Base-by-base conservation (phyloP, 2,797 vertebrate species). In the Steatocranus sp. region DNA sequence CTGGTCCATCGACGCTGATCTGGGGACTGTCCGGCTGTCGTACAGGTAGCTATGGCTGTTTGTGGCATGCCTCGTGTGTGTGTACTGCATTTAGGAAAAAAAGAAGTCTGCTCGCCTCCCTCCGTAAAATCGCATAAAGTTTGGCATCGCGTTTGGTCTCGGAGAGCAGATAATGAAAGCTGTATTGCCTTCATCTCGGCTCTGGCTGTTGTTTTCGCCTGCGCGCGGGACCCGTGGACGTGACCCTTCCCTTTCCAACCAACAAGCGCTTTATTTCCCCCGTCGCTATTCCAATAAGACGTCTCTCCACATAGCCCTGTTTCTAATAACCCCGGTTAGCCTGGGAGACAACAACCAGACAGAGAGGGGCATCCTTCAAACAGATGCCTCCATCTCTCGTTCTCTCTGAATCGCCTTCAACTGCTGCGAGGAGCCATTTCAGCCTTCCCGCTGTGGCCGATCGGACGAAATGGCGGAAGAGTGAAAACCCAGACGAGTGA, bases 261-360 rank as follows among this genome's bases (percentile, higher is more conserved):
- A 79, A 91, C 87, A 66, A 78, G 75, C 78, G 50, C 82, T 91
- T 94, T 91, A 93, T 95, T 95, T 94, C 94, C 94, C 94, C 88
- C 70, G 92, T 81, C 84, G 88, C 90, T 80, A 79, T 87, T 92
- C 91, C 93, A 94, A 93, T 94, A 94, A 95, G 88, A 90, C 61
- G 80, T 41, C 87, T 84, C 90, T 83, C 85, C 87, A 75, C 85
- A 81, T 49, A 76, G 86, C 86, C 82, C 86, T 17, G 84, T 70
- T 91, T 94, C 90, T 89, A 92, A 94, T 92, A 93, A 94, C 86
- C 89, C 83, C 27, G 63, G 66, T 88, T 85, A 88, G 87, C 88
- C 87, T 89, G 85, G 85, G 88, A 94, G 91, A 93, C 83, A 90
- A 89, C 90, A 89, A 82, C 43, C 78, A 79, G 73, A 54, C 15